Percentiles rank a stretch among this genome's conserved stretches.
These are phyloP conservation scores for Micrasema minimum DNA, from an alignment of 1,140 invertebrate genomes.

Conservation along the genomic window DNA sequence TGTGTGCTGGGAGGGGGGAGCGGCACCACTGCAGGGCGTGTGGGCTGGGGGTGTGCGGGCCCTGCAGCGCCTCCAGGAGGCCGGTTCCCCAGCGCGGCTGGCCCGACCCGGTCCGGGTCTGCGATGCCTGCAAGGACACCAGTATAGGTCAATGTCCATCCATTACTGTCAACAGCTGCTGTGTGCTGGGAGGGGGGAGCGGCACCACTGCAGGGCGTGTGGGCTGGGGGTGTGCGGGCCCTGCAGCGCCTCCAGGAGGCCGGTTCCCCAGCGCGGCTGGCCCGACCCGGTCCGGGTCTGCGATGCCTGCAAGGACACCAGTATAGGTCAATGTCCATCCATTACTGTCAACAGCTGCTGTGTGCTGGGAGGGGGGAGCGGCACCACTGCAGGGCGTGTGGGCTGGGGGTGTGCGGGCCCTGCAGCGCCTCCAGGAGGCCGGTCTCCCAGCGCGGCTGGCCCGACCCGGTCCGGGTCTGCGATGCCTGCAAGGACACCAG, in stretches of 20 bases:
- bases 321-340: constrained; percentile 5
- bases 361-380: constrained; percentile 43
- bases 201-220: constrained; percentile 50
- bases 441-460: constrained; percentile 47
- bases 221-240: constrained; percentile 46
- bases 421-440: constrained; percentile 35
- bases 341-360: neutral
- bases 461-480: constrained; percentile 42
- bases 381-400: constrained; percentile 50
- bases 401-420: constrained; percentile 44
- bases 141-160: constrained; percentile 2
- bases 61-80: constrained; percentile 29
- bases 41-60: constrained; percentile 48
- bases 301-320: constrained; percentile 33
- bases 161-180: neutral
- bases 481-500: constrained; percentile 33
- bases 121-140: constrained; percentile 35
- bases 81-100: constrained; percentile 46
- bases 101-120: constrained; percentile 44
- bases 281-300: constrained; percentile 42
- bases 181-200: constrained; percentile 42
- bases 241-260: constrained; percentile 30
- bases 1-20: constrained; percentile 41
- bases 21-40: constrained; percentile 51
- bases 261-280: constrained; percentile 48